Evolutionary conservation across 1,140 invertebrate species (phyloP), one percentile per base, ranked within the genome.

Genomic region (Globodera ellingtonae): DNA sequence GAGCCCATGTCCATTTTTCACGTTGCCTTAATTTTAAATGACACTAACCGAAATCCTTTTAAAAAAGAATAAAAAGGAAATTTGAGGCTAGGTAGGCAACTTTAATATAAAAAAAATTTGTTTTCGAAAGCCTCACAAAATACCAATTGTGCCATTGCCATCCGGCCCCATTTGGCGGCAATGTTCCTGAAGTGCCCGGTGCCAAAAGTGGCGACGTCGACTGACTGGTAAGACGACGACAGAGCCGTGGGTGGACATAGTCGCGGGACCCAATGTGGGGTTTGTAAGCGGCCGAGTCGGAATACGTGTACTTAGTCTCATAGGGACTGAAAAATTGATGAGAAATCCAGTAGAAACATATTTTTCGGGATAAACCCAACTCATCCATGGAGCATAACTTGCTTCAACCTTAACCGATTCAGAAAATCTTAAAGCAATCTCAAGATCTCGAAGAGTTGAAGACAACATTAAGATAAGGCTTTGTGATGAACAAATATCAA

Each of bases 281-380:
- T 50, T 80, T 80, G 48, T 80, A 80, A 1, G 79, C 79, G 35
- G 71, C 69, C 21, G 79, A 73, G 44, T 72, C 66, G 0, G 74
- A 80, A 50, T 80, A 80, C 13, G 79, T 80, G 59, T 80, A 80
- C 9, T 62, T 48, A 8, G 79, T 80, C 59, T 80, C 79, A 75
- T 66, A 80, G 35, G 79, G 79, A 50, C 79, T 80, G 24, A 47
- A 80, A 78, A 35, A 35, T 35, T 35, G 35, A 35, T 35, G 35
- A 35, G 24, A 46, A 44, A 69, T 6, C 21, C 13, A n/a, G n/a
- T n/a, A n/a, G n/a, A n/a, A n/a, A n/a, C n/a, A 24, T 24, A 24
- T 24, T 24, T 24, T 0, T 24, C 24, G 24, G 24, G 1, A 1
- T 24, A 24, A 24, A 24, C 24, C 24, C 0, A 24, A 24, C 24